Evolutionary conservation across 1,140 invertebrate genomes (phyloP).

Genomic region (Drosophila lacertosa): DNA sequence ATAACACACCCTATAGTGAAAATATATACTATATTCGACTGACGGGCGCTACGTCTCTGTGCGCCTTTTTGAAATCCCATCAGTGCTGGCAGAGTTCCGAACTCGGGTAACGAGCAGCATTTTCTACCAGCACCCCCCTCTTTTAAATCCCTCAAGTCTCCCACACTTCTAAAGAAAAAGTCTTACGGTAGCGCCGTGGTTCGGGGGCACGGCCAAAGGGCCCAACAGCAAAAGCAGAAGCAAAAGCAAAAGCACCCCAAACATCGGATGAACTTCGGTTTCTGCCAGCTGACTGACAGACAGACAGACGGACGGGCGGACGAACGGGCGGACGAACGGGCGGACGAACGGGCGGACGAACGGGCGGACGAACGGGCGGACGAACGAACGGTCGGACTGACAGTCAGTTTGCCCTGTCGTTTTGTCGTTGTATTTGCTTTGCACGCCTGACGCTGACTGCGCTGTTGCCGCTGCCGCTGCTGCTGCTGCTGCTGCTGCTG

Average conservation of each 20-base stretch:
- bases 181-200: conserved; percentile 19
- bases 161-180: conserved; percentile 16
- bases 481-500: conserved; percentile 28
- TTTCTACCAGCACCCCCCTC: not conserved
- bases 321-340: not conserved
- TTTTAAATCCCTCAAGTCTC: not conserved
- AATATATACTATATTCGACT: conserved; percentile 11
- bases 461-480: conserved; percentile 38
- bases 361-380: not conserved
- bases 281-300: conserved; percentile 9
- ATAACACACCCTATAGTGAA: conserved; percentile 20
- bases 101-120: conserved; percentile 2
- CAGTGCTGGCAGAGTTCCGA: conserved; percentile 12
- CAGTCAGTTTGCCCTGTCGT: not conserved
- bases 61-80: conserved; percentile 26
- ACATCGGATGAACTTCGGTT: conserved; percentile 61
- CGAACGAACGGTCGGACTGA: conserved; percentile 1
- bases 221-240: conserved; percentile 25
- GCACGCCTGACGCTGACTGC: not conserved
- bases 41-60: conserved; percentile 31
- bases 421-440: too few relatives aligned
- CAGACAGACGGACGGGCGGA: not conserved
- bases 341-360: conserved; percentile 8
- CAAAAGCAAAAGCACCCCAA: conserved; percentile 64
- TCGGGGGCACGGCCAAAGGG: conserved; percentile 34